Evolutionary conservation across 1,140 invertebrate species (phyloP).

Genomic region (Sitobion miscanthi): DNA sequence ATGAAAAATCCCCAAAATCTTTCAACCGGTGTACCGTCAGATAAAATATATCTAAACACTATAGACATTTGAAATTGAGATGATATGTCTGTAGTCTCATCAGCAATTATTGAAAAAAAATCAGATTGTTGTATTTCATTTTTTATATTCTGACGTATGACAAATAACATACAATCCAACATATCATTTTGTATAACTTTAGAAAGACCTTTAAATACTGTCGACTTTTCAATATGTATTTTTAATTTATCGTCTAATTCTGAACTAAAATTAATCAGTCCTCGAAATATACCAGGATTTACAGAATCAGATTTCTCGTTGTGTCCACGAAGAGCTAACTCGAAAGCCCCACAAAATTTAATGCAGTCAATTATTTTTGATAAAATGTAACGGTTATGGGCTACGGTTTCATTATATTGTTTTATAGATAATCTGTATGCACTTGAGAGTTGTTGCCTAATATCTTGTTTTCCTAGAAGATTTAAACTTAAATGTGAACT

Average conservation of each 20-base stretch:
- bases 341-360: conserved; percentile 61
- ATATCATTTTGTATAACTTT: neutral
- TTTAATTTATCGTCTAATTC: conserved; percentile 60
- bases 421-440: neutral
- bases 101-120: neutral
- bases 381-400: conserved; percentile 61
- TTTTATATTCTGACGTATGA: too few relatives aligned
- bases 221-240: conserved; percentile 59
- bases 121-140: neutral
- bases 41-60: neutral
- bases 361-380: conserved; percentile 62
- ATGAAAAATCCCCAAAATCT: neutral
- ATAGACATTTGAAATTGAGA: conserved; percentile 7
- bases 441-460: too few relatives aligned
- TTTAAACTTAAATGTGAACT: too few relatives aligned
- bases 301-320: conserved; percentile 56
- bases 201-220: conserved; percentile 51
- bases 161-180: too few relatives aligned
- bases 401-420: conserved; percentile 61
- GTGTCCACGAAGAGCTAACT: conserved; percentile 60
- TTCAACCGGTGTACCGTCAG: neutral
- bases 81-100: neutral
- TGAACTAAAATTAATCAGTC: conserved; percentile 53
- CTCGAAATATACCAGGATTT: conserved; percentile 59
- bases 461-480: too few relatives aligned